These are phyloP conservation scores for Cryptocheilus praepositus DNA, from an alignment of 2,888 invertebrate genomes.

Conservation along the genomic window DNA sequence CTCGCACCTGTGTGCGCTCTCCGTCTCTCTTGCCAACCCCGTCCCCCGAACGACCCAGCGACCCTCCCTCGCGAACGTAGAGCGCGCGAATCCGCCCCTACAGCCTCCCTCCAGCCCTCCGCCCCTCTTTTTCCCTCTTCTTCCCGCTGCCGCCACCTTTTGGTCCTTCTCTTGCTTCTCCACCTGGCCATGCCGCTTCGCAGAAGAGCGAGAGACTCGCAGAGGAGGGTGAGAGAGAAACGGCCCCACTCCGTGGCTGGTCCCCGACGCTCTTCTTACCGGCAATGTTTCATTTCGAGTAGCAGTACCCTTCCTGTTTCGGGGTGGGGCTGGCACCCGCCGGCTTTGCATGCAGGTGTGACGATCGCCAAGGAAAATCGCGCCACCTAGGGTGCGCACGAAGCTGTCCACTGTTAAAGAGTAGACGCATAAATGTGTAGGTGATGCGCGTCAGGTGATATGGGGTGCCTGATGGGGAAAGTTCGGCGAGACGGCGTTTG, in stretches of 20 bases:
- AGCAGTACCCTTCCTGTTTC: slow-evolving; percentile 58
- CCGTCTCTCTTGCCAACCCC: slow-evolving; percentile 35
- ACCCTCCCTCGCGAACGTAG: slow-evolving; percentile 41
- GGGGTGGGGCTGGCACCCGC: slow-evolving; percentile 49
- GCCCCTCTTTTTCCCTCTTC: slow-evolving; percentile 32
- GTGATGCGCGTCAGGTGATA: too few species aligned
- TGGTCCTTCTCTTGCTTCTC: slow-evolving; percentile 17
- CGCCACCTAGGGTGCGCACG: too few species aligned
- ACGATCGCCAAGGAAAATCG: too few species aligned
- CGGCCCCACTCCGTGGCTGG: slow-evolving; percentile 37
- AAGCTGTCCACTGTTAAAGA: too few species aligned
- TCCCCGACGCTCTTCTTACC: slow-evolving; percentile 65
- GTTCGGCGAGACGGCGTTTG: too few species aligned
- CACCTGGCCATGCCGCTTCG: slow-evolving; percentile 36
- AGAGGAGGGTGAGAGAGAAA: slow-evolving; percentile 29
- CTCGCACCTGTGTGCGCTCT: slow-evolving; percentile 33
- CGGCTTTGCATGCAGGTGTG: neutral
- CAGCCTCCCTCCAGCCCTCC: slow-evolving; percentile 46
- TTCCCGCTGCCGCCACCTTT: slow-evolving; percentile 11
- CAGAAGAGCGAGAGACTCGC: slow-evolving; percentile 24
- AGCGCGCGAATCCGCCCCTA: slow-evolving; percentile 64
- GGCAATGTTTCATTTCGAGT: slow-evolving; percentile 69
- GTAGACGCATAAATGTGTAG: too few species aligned
- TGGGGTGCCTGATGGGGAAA: too few species aligned
- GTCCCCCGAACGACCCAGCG: slow-evolving; percentile 45